Percentiles rank a stretch among this genome's conserved stretches.
Evolutionary conservation across 2,797 vertebrate species (phyloP).

Genomic region (Gobionotothen gibberifrons): DNA sequence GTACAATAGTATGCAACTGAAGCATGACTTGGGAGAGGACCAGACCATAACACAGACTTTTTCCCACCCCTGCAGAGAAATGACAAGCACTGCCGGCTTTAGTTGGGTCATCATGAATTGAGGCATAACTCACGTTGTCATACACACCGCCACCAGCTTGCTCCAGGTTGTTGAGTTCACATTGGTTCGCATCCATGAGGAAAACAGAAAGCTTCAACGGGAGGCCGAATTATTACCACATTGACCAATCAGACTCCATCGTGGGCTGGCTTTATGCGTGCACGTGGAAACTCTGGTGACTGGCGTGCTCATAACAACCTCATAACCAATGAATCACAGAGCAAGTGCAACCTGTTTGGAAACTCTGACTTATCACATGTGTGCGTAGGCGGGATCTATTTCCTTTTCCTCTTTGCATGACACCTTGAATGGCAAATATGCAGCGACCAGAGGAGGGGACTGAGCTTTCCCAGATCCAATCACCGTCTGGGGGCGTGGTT

Average conservation of each 20-base stretch:
- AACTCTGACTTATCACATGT: slow-evolving; percentile 62
- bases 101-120: background rate
- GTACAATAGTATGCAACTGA: background rate
- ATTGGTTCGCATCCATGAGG: slow-evolving; percentile 19
- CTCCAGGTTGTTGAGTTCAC: slow-evolving; percentile 12
- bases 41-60: background rate
- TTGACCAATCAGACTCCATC: slow-evolving; percentile 77
- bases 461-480: slow-evolving; percentile 28
- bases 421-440: slow-evolving; percentile 57
- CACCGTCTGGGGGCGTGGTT: slow-evolving; percentile 67
- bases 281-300: slow-evolving; percentile 82
- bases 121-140: background rate
- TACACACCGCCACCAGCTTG: background rate
- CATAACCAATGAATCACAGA: slow-evolving; percentile 62
- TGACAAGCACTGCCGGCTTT: no score
- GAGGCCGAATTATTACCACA: slow-evolving; percentile 23
- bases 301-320: slow-evolving; percentile 56
- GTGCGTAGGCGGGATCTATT: slow-evolving; percentile 38
- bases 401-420: slow-evolving; percentile 38
- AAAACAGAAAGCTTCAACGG: background rate
- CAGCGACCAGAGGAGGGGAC: slow-evolving; percentile 36
- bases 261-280: slow-evolving; percentile 79
- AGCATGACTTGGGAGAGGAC: no score
- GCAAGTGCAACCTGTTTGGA: slow-evolving; percentile 44
- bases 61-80: background rate